Base-by-base conservation (phyloP, 2,797 vertebrate genomes). In the Microtus obscurus region DNA sequence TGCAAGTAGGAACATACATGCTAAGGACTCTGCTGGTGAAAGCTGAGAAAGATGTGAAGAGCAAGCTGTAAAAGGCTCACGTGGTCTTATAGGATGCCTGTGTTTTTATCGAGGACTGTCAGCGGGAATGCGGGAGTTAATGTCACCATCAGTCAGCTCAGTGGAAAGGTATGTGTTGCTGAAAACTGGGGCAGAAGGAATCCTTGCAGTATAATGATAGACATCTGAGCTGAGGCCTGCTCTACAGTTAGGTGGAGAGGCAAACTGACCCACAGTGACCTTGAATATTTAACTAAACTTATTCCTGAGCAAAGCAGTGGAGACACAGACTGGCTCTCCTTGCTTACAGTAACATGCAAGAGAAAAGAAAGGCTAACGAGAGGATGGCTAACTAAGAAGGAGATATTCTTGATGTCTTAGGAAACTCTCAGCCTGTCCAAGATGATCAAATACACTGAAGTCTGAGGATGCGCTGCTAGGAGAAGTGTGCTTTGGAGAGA, bases 221-320 rank as follows among this genome's bases (percentile, higher is more conserved):
- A 63, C 83, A 63, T 53, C 43, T 83, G 16, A 78, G 51, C 61
- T 91, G 74, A 83, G 82, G 74, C 40, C 43, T 34, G 23, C 21
- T 61, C 48, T 61, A 4, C 2, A 23, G 13, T 81, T 77, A 29
- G 9, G 48, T 67, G 25, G 16, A 94, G 88, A 56, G 48, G 8
- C 53, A 93, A 78, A 61, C 21, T 67, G 65, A 11, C 82, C 51
- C 43, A 69, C 4, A 69, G n/a, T 74, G 17, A 90, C 79, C 40
- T 79, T 79, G 25, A 53, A 65, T 93, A 79, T 94, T 94, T 67
- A 79, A 82, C 27, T 51, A 53, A 88, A 37, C 37, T 40, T 12
- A 48, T 69, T 76, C 40, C 40, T 12, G 48, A 27, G 29, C 13
- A 79, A 63, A 71, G 13, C 40, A 12, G 11, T 59, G 67, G 89